Percentiles rank a stretch among this genome's conserved stretches.
Evolutionary conservation across 1,140 invertebrate species (phyloP).

Genomic region (Aphaenogaster floridana): DNA sequence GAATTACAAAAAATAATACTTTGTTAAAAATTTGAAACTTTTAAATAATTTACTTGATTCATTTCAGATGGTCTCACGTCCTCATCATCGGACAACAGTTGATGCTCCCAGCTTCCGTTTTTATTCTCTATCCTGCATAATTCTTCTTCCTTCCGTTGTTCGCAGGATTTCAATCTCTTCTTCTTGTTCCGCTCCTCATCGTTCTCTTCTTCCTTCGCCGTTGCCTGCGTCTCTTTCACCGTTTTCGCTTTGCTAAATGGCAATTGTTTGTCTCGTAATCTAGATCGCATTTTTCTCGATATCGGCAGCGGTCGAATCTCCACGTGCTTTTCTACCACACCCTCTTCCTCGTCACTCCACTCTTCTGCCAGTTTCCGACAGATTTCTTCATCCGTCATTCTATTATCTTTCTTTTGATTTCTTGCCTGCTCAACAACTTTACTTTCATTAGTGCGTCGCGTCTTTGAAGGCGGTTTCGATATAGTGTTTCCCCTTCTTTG

Average conservation of each 20-base stretch:
- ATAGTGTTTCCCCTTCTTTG: not conserved
- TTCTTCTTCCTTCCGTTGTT: conserved; percentile 24
- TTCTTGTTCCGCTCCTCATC: conserved; percentile 39
- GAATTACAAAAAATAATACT: not conserved
- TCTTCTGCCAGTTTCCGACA: conserved; percentile 33
- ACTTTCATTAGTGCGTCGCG: not conserved
- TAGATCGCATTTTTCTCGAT: conserved; percentile 6
- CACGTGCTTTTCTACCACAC: conserved; percentile 7
- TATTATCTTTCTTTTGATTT: conserved; percentile 32
- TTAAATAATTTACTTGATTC: conserved; percentile 26
- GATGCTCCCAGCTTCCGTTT: conserved; percentile 31
- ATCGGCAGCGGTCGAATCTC: conserved; percentile 46
- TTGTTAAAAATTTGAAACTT: not conserved
- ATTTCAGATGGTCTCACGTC: not conserved
- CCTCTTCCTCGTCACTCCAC: not conserved
- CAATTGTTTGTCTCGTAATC: conserved; percentile 43
- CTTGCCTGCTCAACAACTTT: not conserved
- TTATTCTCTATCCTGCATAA: conserved; percentile 12
- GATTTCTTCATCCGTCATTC: conserved; percentile 64
- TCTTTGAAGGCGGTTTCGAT: conserved; percentile 2
- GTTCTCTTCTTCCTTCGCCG: conserved; percentile 33
- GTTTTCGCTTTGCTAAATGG: conserved; percentile 52
- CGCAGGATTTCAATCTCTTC: conserved; percentile 21
- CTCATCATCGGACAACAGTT: conserved; percentile 37
- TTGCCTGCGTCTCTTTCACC: not conserved